Evolutionary conservation across 2,888 invertebrate genomes (phyloP).

Genomic region (Pristionchus maxplancki): DNA sequence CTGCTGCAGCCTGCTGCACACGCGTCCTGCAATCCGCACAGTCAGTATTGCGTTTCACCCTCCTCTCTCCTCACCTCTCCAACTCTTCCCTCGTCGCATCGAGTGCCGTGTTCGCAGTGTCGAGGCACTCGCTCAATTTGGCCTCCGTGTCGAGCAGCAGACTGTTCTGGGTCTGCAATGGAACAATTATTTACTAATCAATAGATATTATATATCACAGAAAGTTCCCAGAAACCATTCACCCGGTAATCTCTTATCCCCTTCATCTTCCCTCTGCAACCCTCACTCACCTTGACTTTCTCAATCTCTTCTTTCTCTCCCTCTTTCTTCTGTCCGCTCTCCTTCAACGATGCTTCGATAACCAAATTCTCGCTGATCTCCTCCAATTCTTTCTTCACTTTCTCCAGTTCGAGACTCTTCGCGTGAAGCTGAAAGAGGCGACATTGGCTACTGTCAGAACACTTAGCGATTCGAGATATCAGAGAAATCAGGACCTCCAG

Average conservation of each 20-base stretch:
- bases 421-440: no score
- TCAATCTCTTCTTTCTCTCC: not conserved
- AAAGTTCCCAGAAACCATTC: no score
- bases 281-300: not conserved
- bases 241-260: no score
- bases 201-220: no score
- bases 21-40: not conserved
- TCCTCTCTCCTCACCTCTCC: not conserved
- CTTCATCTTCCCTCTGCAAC: not conserved
- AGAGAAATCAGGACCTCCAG: no score
- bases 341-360: no score
- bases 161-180: slow-evolving; percentile 11
- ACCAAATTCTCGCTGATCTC: no score
- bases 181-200: not conserved
- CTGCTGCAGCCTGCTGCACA: not conserved
- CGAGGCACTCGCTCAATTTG: not conserved
- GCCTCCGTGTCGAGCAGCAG: slow-evolving; percentile 18
- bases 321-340: no score
- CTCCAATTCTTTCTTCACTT: not conserved
- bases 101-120: not conserved
- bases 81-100: not conserved
- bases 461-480: no score
- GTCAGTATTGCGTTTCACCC: not conserved
- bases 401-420: no score
- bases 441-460: no score